Evolutionary conservation across 2,888 invertebrate species (phyloP), one percentile per base, ranked within the genome.

Genomic region (Amphimallon solstitiale): DNA sequence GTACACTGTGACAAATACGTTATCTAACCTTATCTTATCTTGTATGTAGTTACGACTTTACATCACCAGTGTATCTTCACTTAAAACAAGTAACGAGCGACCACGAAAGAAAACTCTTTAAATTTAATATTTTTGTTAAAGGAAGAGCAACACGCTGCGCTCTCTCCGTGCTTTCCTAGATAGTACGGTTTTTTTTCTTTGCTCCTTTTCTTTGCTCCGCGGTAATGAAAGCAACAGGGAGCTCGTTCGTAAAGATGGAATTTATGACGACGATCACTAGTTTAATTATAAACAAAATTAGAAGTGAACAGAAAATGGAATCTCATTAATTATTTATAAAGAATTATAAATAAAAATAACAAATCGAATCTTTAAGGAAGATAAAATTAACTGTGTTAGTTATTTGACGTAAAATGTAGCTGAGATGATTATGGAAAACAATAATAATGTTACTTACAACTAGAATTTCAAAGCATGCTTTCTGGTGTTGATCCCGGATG

Each of bases 91-190:
- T 51, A 54, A 40, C 21, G 38, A 54, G 38, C 37, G 19, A 19
- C 54, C 38, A n/a, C 38, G 35, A 10, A 17, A 51, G 35, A 38
- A 38, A 38, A 21, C 54, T 54, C 29, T 3, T 54, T 38, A 21
- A 54, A 38, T 54, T 54, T 54, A 54, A 54, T 21, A 29, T 23
- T 23, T 52, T 38, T 52, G 6, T 37, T 38, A 40, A 21, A 54
- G 21, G 38, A 54, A 38, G 21, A 54, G 14, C 23, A 38, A 19
- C 54, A 38, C 19, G 37, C 38, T 12, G 54, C 21, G 21, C 38
- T 12, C 29, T n/a, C 54, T n/a, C 17, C 38, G 9, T 54, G n/a
- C 51, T 51, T 12, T 34, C 14, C 35, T 9, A 10, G 35, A 9
- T 29, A 15, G 10, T 34, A 10, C 23, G 17, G 15, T 35, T 34